Evolutionary conservation across 2,888 invertebrate genomes (phyloP).

Genomic region (Coelogynopora nodosa): DNA sequence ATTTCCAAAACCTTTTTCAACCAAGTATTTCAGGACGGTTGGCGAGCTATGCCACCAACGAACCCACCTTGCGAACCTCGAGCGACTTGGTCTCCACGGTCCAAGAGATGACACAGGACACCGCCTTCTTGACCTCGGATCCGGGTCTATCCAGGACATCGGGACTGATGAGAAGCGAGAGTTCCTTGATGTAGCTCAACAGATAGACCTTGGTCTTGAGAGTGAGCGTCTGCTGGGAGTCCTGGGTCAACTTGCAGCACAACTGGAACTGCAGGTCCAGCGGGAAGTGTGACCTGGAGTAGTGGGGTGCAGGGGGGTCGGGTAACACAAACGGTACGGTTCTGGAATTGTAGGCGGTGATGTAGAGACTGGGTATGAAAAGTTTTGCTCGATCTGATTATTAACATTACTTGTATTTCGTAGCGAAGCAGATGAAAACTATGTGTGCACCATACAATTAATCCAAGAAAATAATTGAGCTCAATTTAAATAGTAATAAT

Average conservation of each 20-base stretch:
- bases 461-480: no score
- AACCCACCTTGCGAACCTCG: conserved; percentile 63
- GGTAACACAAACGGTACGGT: no score
- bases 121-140: conserved; percentile 58
- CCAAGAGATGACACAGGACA: conserved; percentile 72
- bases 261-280: conserved; percentile 13
- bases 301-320: not conserved
- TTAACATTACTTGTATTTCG: no score
- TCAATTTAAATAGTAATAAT: no score
- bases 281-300: not conserved
- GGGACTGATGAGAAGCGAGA: not conserved
- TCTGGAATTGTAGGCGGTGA: no score
- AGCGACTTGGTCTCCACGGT: conserved; percentile 71
- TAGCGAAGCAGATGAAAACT: no score
- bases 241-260: conserved; percentile 1
- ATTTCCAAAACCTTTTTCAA: no score
- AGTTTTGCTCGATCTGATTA: no score
- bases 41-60: no score
- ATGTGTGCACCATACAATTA: no score
- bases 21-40: no score
- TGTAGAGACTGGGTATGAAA: no score
- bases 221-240: not conserved
- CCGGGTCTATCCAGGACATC: not conserved
- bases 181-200: not conserved
- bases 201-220: not conserved